Percentiles rank a stretch among this genome's conserved stretches.
These are phyloP conservation scores for Trachurus trachurus DNA, from an alignment of 2,797 vertebrate species.

Conservation along the genomic window DNA sequence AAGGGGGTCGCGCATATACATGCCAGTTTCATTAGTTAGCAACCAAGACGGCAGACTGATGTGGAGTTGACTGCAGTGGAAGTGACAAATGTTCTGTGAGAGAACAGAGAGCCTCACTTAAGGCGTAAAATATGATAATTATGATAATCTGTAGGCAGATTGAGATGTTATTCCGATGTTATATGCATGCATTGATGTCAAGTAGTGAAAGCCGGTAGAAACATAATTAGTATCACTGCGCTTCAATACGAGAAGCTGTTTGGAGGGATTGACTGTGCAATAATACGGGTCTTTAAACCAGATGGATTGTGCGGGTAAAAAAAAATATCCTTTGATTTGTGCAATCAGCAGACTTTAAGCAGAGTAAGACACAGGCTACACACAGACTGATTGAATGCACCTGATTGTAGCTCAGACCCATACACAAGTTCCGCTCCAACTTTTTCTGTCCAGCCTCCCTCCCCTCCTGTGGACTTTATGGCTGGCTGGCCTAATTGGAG, in stretches of 20 bases:
- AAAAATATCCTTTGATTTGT: conserved; percentile 50
- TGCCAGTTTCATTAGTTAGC: conserved; percentile 20
- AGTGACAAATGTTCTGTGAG: conserved; percentile 27
- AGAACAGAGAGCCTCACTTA: conserved; percentile 10
- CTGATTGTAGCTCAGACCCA: conserved; percentile 55
- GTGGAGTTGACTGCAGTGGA: conserved; percentile 11
- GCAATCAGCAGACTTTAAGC: conserved; percentile 56
- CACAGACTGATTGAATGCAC: conserved; percentile 60
- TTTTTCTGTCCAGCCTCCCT: conserved; percentile 54
- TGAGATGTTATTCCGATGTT: conserved; percentile 13
- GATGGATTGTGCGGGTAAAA: conserved; percentile 18
- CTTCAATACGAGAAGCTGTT: conserved; percentile 20
- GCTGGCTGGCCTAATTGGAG: conserved; percentile 79
- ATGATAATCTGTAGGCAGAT: conserved; percentile 9
- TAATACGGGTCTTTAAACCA: conserved; percentile 10
- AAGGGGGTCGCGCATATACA: conserved; percentile 11
- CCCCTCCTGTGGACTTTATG: conserved; percentile 61
- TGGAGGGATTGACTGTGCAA: conserved; percentile 8
- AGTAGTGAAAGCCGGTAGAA: conserved; percentile 11
- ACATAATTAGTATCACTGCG: conserved; percentile 17
- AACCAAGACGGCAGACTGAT: conserved; percentile 14
- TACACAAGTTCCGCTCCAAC: conserved; percentile 58
- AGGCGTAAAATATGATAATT: conserved; percentile 34
- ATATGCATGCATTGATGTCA: conserved; percentile 7
- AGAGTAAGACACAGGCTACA: neutral